These are phyloP conservation scores for Drosophila chauvacae DNA, from an alignment of 1,140 invertebrate genomes.

Conservation along the genomic window DNA sequence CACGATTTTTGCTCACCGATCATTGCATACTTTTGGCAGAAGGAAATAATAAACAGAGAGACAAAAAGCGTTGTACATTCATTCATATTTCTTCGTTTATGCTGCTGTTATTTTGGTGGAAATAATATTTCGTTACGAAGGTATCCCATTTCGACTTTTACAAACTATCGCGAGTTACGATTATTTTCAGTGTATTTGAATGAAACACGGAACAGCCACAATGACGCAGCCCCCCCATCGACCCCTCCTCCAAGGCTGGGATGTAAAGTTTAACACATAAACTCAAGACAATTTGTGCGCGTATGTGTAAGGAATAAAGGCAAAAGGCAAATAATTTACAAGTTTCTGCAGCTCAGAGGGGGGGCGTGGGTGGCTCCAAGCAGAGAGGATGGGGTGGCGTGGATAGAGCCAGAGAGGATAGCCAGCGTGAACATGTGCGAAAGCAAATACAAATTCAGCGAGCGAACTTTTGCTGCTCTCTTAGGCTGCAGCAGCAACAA, in stretches of 20 bases:
- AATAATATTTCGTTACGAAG: background rate
- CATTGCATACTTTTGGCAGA: background rate
- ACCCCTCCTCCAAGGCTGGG: slow-evolving; percentile 48
- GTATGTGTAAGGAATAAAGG: slow-evolving; percentile 79
- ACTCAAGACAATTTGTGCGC: slow-evolving; percentile 81
- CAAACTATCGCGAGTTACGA: no score
- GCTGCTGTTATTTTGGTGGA: background rate
- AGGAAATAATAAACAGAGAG: background rate
- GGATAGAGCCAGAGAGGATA: slow-evolving; percentile 25
- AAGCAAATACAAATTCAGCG: slow-evolving; percentile 61
- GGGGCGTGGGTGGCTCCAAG: background rate
- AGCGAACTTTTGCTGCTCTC: slow-evolving; percentile 40
- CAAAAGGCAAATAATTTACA: slow-evolving; percentile 83
- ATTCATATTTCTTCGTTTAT: background rate
- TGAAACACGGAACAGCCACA: slow-evolving; percentile 49
- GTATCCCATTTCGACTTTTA: background rate
- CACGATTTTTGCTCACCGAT: no score
- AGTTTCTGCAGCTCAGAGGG: slow-evolving; percentile 69
- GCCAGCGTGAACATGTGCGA: slow-evolving; percentile 49
- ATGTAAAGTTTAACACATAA: slow-evolving; percentile 83
- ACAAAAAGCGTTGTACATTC: background rate
- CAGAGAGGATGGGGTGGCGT: slow-evolving; percentile 7
- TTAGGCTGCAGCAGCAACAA: slow-evolving; percentile 35
- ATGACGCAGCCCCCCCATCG: slow-evolving; percentile 34
- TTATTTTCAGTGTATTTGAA: slow-evolving; percentile 9